Evolutionary conservation across 2,113 vertebrate genomes (phyloP).

Genomic region (Willisornis vidua): DNA sequence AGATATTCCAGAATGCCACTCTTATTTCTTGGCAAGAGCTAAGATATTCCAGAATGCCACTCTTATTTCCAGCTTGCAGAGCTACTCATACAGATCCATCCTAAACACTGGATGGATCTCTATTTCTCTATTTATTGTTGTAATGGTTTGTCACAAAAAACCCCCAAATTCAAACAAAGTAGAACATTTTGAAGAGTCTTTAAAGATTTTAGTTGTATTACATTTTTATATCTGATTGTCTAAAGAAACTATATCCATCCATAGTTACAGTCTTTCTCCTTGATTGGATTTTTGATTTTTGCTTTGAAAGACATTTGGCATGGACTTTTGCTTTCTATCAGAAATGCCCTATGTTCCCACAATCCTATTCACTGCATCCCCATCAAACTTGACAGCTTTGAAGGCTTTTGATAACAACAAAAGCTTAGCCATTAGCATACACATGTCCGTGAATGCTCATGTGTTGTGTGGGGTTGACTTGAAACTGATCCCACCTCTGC

Average conservation of each 20-base stretch:
- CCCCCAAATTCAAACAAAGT: neutral
- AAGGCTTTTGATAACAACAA: neutral
- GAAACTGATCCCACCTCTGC: neutral
- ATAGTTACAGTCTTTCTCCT: neutral
- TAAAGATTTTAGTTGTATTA: neutral
- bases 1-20: neutral
- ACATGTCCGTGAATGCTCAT: neutral
- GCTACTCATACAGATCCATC: neutral
- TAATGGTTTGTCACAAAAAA: neutral
- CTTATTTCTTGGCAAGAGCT: neutral
- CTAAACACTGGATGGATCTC: neutral
- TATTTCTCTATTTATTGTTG: neutral
- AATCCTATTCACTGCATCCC: neutral
- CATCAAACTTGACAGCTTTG: neutral
- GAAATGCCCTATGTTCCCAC: neutral
- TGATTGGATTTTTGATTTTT: neutral
- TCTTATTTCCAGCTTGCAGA: neutral
- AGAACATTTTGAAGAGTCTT: neutral
- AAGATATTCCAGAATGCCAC: neutral
- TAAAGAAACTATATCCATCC: neutral
- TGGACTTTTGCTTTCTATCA: neutral
- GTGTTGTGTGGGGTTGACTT: neutral
- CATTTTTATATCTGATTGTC: neutral
- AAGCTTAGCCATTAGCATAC: neutral
- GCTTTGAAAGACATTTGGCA: neutral